These are phyloP conservation scores for Neoniphon sammara DNA, from an alignment of 2,797 vertebrate species.

Conservation along the genomic window DNA sequence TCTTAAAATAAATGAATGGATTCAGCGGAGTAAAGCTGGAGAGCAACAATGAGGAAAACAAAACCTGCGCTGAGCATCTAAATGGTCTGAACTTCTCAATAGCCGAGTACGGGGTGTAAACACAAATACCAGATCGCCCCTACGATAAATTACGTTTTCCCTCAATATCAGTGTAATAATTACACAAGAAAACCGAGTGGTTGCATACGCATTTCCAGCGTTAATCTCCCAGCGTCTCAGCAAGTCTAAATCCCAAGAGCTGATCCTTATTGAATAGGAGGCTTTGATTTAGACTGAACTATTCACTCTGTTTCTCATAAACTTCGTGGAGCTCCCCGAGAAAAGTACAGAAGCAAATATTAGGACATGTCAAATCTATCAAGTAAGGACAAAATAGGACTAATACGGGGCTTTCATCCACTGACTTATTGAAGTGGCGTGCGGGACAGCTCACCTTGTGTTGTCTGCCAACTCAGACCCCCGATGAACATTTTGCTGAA, in stretches of 20 bases:
- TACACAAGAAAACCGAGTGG: constrained; percentile 45
- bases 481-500: constrained; percentile 97
- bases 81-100: constrained; percentile 48
- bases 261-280: constrained; percentile 65
- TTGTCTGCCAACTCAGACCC: constrained; percentile 95
- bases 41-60: constrained; percentile 51
- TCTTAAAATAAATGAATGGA: constrained; percentile 66
- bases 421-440: constrained; percentile 76
- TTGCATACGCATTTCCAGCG: constrained; percentile 41
- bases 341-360: constrained; percentile 6
- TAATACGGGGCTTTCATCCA: constrained; percentile 49
- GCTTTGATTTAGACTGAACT: constrained; percentile 63
- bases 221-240: constrained; percentile 72
- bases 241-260: constrained; percentile 64
- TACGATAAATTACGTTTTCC: constrained; percentile 3
- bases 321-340: constrained; percentile 41
- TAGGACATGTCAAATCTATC: background rate
- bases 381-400: background rate
- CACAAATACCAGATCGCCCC: constrained; percentile 33
- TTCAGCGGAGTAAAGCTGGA: constrained; percentile 28
- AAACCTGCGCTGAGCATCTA: constrained; percentile 26
- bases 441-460: constrained; percentile 91
- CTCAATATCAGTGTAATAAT: constrained; percentile 25
- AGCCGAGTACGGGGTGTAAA: constrained; percentile 5
- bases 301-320: constrained; percentile 40